Evolutionary conservation across 2,888 invertebrate species (phyloP), one percentile per base, ranked within the genome.

Genomic region (Himalopsyche anomala): DNA sequence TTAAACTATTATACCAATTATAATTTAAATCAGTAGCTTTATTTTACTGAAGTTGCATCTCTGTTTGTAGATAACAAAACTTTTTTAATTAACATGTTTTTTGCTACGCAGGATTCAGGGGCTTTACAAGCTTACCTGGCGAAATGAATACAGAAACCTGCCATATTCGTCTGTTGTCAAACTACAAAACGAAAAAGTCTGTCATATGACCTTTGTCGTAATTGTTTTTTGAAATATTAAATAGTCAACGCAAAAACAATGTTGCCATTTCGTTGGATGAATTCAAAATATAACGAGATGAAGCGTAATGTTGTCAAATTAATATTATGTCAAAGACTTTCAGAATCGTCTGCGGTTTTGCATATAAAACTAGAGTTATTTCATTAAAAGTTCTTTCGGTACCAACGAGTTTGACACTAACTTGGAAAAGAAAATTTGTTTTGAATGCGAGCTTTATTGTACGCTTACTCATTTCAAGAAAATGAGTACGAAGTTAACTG

Each of bases 151-250:
- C 15, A 62, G 28, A 8, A 62, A 19, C 11, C 9, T 19, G 19
- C 4, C 62, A 19, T 12, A 19, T 19, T n/a, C 17, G 17, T n/a
- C 17, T 56, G 56, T 56, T 17, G 17, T n/a, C n/a, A 19, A 56
- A 56, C 2, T 56, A n/a, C 4, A 56, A 19, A 56, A n/a, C 17
- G 6, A 56, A 56, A 56, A 62, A 62, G 28, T 19, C n/a, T 51
- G 28, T n/a, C 62, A 19, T 19, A 28, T 62, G 62, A 62, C 62
- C 62, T 62, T 62, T 62, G 28, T 19, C 62, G 28, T 62, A 62
- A 62, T 62, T 62, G 62, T 62, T 62, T 62, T 62, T 62, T 62
- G 62, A 62, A 62, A 62, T 62, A 62, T 62, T 62, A 19, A 62
- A 62, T 62, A 19, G 19, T 15, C 8, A 19, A 8, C 62, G 28